A percentile compares a stretch with the other conserved stretches of the same genome.
phyloP scores from a whole-genome alignment of 2,888 invertebrate species.

The Endotricha flammealis region DNA sequence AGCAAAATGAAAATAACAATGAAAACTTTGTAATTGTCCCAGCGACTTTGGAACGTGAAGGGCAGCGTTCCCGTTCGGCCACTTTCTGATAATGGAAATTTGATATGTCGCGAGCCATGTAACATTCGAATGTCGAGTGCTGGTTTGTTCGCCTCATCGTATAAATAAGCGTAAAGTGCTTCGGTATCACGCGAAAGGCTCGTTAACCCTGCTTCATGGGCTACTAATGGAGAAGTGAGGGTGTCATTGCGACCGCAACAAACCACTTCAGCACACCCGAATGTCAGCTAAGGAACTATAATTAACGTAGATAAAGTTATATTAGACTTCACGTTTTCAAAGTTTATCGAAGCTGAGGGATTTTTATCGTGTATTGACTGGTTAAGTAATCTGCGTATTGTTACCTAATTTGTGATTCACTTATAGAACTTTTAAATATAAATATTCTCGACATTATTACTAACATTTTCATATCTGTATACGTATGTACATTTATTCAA shows the following conservation, averaged over 20 bases:
- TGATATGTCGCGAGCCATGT: slow-evolving; percentile 63
- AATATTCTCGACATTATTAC: too few species aligned
- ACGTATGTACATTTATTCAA: too few species aligned
- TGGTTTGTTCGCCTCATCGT: slow-evolving; percentile 60
- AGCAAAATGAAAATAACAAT: not conserved
- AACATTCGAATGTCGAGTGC: slow-evolving; percentile 54
- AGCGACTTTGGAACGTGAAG: slow-evolving; percentile 6
- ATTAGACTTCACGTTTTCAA: slow-evolving; percentile 4
- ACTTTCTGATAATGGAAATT: slow-evolving; percentile 60
- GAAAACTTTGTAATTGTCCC: not conserved
- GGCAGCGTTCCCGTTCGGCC: slow-evolving; percentile 25
- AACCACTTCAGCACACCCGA: slow-evolving; percentile 44
- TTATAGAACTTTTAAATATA: too few species aligned
- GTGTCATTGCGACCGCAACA: slow-evolving; percentile 61
- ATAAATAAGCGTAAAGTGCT: slow-evolving; percentile 72
- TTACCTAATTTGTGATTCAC: too few species aligned
- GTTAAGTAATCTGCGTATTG: too few species aligned
- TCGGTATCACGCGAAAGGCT: slow-evolving; percentile 65
- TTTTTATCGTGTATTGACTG: too few species aligned
- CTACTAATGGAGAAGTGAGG: slow-evolving; percentile 64
- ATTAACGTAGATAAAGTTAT: slow-evolving; percentile 34
- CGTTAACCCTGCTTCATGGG: slow-evolving; percentile 64
- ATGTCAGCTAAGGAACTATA: slow-evolving; percentile 50
- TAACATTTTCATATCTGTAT: too few species aligned
- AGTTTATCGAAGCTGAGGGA: not conserved